These are phyloP conservation scores for Argentina silus DNA, from an alignment of 2,797 vertebrate species.

Conservation along the genomic window DNA sequence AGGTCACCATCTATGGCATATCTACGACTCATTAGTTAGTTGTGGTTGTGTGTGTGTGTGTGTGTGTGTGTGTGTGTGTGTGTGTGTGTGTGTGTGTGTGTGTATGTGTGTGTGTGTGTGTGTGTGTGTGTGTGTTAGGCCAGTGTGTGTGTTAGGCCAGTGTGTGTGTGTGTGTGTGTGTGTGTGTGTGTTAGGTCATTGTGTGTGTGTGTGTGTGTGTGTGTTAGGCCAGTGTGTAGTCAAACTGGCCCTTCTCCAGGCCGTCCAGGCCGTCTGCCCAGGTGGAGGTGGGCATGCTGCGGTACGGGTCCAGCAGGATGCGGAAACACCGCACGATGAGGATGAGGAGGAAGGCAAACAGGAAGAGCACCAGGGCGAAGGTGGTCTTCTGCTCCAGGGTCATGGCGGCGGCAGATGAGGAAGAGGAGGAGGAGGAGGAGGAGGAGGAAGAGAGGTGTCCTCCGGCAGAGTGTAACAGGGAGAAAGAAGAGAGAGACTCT, in stretches of 20 bases:
- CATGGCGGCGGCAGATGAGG: slow-evolving; percentile 68
- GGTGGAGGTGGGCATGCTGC: slow-evolving; percentile 87
- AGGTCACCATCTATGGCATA: not conserved
- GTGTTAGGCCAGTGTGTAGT: slow-evolving; percentile 79
- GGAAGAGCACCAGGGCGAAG: slow-evolving; percentile 86
- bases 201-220: slow-evolving; percentile 11
- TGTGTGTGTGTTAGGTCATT: slow-evolving; percentile 13
- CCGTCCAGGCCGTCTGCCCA: slow-evolving; percentile 87
- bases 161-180: slow-evolving; percentile 4
- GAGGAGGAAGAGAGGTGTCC: slow-evolving; percentile 54
- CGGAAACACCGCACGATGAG: slow-evolving; percentile 87
- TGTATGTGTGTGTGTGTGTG: not conserved
- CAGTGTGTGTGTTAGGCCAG: no score
- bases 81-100: not conserved
- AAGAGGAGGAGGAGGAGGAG: slow-evolving; percentile 54
- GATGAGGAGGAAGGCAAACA: slow-evolving; percentile 84
- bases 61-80: no score
- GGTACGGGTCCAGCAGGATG: slow-evolving; percentile 87
- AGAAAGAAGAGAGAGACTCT: slow-evolving; percentile 72
- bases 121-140: not conserved
- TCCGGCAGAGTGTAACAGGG: slow-evolving; percentile 50
- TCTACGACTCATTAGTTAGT: not conserved
- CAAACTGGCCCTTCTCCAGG: slow-evolving; percentile 87
- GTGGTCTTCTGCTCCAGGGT: slow-evolving; percentile 85
- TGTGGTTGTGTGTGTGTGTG: not conserved